Conservation (phyloP, 53 echinoderm and acorn worm species). For the Paracentrotus lividus region DNA sequence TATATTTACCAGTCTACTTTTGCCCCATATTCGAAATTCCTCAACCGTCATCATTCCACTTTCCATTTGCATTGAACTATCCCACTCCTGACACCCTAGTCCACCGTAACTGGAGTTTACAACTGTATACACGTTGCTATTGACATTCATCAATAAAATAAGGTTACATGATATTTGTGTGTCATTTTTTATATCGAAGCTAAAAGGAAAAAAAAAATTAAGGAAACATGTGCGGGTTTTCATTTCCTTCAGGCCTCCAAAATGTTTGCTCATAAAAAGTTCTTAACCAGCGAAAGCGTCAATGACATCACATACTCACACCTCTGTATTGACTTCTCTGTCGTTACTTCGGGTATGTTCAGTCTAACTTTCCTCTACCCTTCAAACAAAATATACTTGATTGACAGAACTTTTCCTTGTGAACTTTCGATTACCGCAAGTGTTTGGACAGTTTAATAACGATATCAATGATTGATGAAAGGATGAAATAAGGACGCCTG, state of each 20-base stretch:
- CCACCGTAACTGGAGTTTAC: no score
- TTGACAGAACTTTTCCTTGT: slow-evolving; percentile 55
- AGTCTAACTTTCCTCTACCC: slow-evolving; percentile 31
- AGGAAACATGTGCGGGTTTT: slow-evolving; percentile 13
- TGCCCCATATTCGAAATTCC: no score
- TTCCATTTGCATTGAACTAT: neutral
- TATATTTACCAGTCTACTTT: no score
- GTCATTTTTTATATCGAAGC: neutral
- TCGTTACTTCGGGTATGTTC: slow-evolving; percentile 20
- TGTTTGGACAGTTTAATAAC: slow-evolving; percentile 59
- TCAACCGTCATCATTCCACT: neutral
- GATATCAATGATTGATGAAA: slow-evolving; percentile 42
- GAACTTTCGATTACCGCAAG: slow-evolving; percentile 58
- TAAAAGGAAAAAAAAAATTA: neutral
- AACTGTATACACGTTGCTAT: neutral
- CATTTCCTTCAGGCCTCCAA: neutral
- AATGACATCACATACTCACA: slow-evolving; percentile 48
- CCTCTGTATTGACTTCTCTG: slow-evolving; percentile 15
- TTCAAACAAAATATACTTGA: slow-evolving; percentile 43
- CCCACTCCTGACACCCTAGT: neutral
- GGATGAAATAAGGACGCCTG: neutral
- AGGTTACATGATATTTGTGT: neutral
- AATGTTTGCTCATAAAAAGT: slow-evolving; percentile 47
- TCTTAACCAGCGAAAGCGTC: neutral
- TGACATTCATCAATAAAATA: neutral